Conservation (phyloP, 2,888 invertebrate species). For the Cataglyphis livida region DNA sequence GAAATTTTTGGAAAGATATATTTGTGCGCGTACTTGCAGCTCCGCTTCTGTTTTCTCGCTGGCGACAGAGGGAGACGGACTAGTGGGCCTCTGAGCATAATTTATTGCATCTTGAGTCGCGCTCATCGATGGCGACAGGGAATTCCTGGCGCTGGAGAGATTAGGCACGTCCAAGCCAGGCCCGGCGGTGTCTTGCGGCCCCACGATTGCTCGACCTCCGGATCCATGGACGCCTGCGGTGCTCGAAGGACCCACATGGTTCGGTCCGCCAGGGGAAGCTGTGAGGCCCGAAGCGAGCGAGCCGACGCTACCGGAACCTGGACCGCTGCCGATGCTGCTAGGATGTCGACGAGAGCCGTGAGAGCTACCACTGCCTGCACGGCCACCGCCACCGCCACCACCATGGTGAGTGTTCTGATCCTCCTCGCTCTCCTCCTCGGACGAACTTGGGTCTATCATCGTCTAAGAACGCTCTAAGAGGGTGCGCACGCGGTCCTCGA, state of each 20-base stretch:
- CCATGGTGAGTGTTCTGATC: slow-evolving; percentile 90
- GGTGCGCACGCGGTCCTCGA: slow-evolving; percentile 50
- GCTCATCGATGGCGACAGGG: slow-evolving; percentile 87
- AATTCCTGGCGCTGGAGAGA: slow-evolving; percentile 81
- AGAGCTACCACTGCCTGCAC: slow-evolving; percentile 76
- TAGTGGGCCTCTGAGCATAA: slow-evolving; percentile 91
- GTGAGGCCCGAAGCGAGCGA: slow-evolving; percentile 85
- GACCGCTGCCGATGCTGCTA: slow-evolving; percentile 81
- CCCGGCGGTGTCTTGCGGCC: slow-evolving; percentile 59
- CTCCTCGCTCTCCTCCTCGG: slow-evolving; percentile 97
- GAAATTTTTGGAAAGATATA: slow-evolving; percentile 40
- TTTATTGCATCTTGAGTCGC: slow-evolving; percentile 83
- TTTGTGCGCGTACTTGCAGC: slow-evolving; percentile 90
- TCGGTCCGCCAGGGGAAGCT: slow-evolving; percentile 76
- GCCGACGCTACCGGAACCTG: slow-evolving; percentile 84
- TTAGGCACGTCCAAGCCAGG: slow-evolving; percentile 82
- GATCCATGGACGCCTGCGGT: slow-evolving; percentile 68
- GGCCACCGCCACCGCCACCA: slow-evolving; percentile 75
- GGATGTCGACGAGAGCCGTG: slow-evolving; percentile 86
- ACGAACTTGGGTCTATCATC: slow-evolving; percentile 98
- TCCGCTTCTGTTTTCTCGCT: slow-evolving; percentile 96
- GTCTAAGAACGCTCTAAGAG: slow-evolving; percentile 39
- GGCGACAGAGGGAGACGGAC: slow-evolving; percentile 96
- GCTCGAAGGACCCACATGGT: slow-evolving; percentile 73
- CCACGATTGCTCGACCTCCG: slow-evolving; percentile 85